Evolutionary conservation across 2,888 invertebrate genomes (phyloP), one percentile per base, ranked within the genome.

Genomic region (Bhutanitis thaidina): DNA sequence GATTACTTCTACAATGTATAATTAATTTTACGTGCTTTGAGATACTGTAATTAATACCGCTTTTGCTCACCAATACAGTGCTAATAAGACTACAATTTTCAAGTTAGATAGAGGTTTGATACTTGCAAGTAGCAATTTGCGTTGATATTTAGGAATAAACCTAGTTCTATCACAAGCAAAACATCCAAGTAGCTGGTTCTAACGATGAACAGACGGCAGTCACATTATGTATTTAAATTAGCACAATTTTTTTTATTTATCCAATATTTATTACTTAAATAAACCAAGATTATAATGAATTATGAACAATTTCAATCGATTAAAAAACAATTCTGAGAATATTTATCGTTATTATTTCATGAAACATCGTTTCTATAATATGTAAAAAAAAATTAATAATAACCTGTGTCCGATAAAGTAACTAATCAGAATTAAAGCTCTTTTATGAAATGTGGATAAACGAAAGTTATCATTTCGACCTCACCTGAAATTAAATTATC

Each of bases 21-120:
- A 51, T 51, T 51, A 51, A 46, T 20, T 46, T 37, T 51, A 36
- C n/a, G n/a, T 47, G 37, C 51, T 51, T 46, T 51, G 37, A 51
- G 36, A 12, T 20, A 34, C 29, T 15, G 35, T 39, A 51, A 51
- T 51, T 51, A 51, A 51, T 46, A 30, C 41, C 15, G 41, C 32
- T 37, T 36, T 41, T 46, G 41, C 27, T 36, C 32, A 15, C 29
- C 13, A 43, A 36, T 9, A 45, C 7, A 8, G 30, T 7, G 37
- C 35, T 45, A 45, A 45, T 29, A 40, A 25, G 40, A 32, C 32
- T 20, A 16, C n/a, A 45, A 45, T 41, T 39, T 51, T 41, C 29
- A 38, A 38, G 34, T 44, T 44, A 44, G 14, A 49, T 34, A 14
- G 32, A 27, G 14, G 37, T 44, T 32, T 8, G 36, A 32, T 43